These are phyloP conservation scores for Cheilosia scutellata DNA, from an alignment of 2,888 invertebrate genomes.

Conservation along the genomic window DNA sequence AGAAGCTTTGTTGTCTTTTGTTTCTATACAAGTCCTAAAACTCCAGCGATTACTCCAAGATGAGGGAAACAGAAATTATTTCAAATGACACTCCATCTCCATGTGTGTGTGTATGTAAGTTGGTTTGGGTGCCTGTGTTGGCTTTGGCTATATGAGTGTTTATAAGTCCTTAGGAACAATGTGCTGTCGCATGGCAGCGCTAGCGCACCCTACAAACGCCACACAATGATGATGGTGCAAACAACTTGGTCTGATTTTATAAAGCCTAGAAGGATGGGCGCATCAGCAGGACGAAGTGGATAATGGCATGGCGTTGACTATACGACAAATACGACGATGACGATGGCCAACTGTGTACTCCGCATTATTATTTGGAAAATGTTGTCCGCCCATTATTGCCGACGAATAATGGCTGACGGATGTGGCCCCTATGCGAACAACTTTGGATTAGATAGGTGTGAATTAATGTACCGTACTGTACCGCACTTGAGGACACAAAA, in stretches of 20 bases:
- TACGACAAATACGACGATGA: conserved; percentile 18
- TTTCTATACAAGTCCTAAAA: conserved; percentile 45
- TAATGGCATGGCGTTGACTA: conserved; percentile 49
- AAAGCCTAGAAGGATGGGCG: conserved; percentile 16
- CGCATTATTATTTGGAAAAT: conserved; percentile 71
- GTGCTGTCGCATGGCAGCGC: conserved; percentile 46
- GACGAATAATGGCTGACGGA: conserved; percentile 72
- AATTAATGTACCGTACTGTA: conserved; percentile 72
- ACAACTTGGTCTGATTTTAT: conserved; percentile 47
- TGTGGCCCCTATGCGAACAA: conserved; percentile 73
- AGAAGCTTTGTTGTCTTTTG: conserved; percentile 45
- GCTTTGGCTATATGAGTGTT: neutral
- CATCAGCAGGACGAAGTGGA: conserved; percentile 32
- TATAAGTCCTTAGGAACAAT: conserved; percentile 20
- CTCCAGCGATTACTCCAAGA: conserved; percentile 54
- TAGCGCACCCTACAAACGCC: conserved; percentile 32
- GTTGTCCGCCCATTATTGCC: conserved; percentile 64
- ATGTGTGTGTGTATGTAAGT: neutral
- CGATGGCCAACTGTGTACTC: conserved; percentile 64
- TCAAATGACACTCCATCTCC: conserved; percentile 43
- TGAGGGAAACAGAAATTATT: conserved; percentile 71
- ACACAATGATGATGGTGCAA: conserved; percentile 47
- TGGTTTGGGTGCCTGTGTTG: neutral
- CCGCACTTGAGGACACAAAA: conserved; percentile 64
- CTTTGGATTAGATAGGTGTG: conserved; percentile 74